Conservation (phyloP, 2,113 vertebrate species). For the Greenwoodochromis staneri region DNA sequence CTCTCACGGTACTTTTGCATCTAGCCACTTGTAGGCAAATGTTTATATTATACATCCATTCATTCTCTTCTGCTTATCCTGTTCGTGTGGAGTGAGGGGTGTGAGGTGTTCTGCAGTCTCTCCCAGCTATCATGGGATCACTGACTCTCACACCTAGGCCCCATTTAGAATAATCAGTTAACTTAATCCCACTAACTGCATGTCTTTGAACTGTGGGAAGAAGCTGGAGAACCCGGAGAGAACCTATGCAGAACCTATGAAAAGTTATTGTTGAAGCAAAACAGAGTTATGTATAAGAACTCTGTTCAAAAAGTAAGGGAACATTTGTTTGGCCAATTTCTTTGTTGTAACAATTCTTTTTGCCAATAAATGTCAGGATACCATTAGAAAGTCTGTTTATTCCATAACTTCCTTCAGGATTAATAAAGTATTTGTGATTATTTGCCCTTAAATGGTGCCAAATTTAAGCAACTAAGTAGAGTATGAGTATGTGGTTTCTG, state of each 20-base stretch:
- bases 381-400: background rate
- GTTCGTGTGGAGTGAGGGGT: background rate
- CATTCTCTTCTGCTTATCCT: background rate
- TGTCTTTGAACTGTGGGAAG: background rate
- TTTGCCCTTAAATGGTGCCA: background rate
- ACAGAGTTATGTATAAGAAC: background rate
- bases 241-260: background rate
- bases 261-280: background rate
- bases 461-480: background rate
- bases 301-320: accelerated
- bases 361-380: background rate
- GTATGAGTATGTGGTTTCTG: background rate
- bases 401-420: background rate
- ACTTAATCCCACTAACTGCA: background rate
- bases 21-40: background rate
- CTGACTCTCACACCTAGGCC: accelerated
- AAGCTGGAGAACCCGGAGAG: background rate
- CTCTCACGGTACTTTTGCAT: background rate
- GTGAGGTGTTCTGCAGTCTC: background rate
- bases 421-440: background rate
- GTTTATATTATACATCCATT: background rate
- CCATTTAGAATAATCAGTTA: background rate
- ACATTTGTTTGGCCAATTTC: background rate
- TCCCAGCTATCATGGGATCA: background rate
- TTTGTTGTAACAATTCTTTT: background rate